Evolutionary conservation across 2,797 vertebrate genomes (phyloP).

Genomic region (Lates japonicus): DNA sequence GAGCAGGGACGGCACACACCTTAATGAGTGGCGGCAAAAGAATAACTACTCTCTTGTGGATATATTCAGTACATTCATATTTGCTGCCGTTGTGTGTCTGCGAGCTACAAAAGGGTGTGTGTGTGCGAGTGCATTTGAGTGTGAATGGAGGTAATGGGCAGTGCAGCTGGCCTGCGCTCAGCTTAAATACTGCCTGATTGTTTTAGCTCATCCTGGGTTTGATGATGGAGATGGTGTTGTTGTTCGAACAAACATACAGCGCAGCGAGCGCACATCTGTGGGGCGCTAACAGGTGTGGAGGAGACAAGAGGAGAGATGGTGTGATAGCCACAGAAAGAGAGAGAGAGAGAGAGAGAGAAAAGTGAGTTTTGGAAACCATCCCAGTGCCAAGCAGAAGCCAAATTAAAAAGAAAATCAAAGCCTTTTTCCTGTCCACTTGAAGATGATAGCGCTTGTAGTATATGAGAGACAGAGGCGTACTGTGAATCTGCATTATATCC

Average conservation of each 20-base stretch:
- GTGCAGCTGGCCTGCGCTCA: slow-evolving; percentile 91
- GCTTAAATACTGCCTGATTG: slow-evolving; percentile 92
- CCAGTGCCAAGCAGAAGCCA: slow-evolving; percentile 53
- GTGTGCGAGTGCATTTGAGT: slow-evolving; percentile 38
- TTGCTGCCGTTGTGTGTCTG: slow-evolving; percentile 37
- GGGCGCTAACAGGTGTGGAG: slow-evolving; percentile 93
- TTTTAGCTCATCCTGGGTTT: slow-evolving; percentile 91
- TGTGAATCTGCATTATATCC: slow-evolving; percentile 47
- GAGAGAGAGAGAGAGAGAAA: slow-evolving; percentile 18
- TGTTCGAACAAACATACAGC: slow-evolving; percentile 87
- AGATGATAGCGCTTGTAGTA: slow-evolving; percentile 60
- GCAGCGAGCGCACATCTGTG: slow-evolving; percentile 86
- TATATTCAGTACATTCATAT: slow-evolving; percentile 62
- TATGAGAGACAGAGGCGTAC: neutral
- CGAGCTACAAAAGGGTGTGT: slow-evolving; percentile 47
- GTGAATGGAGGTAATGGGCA: slow-evolving; percentile 85
- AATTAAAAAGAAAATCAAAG: slow-evolving; percentile 72
- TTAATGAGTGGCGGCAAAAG: slow-evolving; percentile 66
- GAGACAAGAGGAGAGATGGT: slow-evolving; percentile 63
- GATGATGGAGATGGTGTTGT: slow-evolving; percentile 91
- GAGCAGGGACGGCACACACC: slow-evolving; percentile 61
- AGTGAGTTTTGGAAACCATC: slow-evolving; percentile 66
- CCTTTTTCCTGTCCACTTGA: slow-evolving; percentile 68
- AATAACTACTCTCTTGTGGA: slow-evolving; percentile 65
- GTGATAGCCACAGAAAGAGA: slow-evolving; percentile 38